Evolutionary conservation across 2,113 vertebrate species (phyloP).

Genomic region (Buteo buteo): DNA sequence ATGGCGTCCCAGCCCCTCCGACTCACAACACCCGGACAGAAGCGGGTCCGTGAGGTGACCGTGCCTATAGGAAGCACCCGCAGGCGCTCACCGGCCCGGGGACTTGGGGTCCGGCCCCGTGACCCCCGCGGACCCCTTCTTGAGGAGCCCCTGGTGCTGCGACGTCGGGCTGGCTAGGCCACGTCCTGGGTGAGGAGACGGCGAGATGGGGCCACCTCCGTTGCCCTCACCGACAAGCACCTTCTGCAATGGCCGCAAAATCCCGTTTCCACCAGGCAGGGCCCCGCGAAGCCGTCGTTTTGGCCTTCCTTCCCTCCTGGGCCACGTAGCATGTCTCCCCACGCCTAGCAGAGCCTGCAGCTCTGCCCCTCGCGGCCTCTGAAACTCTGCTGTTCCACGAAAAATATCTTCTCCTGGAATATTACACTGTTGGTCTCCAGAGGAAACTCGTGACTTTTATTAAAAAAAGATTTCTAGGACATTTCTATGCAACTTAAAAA

Average conservation of each 20-base stretch:
- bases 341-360: not conserved
- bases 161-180: fast-evolving
- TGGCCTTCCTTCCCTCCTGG: not conserved
- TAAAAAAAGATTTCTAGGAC: not conserved
- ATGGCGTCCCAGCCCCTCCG: not conserved
- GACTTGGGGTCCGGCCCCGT: fast-evolving
- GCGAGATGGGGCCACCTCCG: fast-evolving
- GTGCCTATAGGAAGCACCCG: fast-evolving
- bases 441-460: not conserved
- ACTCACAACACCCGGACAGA: not conserved
- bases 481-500: not conserved
- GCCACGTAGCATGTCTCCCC: fast-evolving
- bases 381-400: not conserved
- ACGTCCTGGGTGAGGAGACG: fast-evolving
- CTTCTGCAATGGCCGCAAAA: not conserved
- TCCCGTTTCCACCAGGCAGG: not conserved
- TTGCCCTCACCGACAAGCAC: fast-evolving
- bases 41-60: fast-evolving
- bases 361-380: fast-evolving
- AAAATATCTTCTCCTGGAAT: not conserved
- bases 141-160: not conserved
- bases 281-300: fast-evolving
- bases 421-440: not conserved
- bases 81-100: fast-evolving
- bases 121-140: fast-evolving